Evolutionary conservation across 2,888 invertebrate species (phyloP).

Genomic region (Campoplex nolae): DNA sequence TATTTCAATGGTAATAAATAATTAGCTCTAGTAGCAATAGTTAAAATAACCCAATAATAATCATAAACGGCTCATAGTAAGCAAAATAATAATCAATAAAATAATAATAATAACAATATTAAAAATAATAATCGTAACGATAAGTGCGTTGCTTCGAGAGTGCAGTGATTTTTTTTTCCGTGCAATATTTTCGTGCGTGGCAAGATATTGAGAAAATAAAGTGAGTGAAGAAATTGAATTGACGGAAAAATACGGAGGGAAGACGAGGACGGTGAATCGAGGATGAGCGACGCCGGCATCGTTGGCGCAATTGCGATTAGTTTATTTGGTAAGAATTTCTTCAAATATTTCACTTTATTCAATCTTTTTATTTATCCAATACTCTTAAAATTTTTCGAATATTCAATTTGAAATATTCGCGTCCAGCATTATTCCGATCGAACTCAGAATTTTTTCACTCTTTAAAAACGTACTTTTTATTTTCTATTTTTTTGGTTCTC

Average conservation of each 20-base stretch:
- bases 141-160: constrained; percentile 22
- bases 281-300: constrained; percentile 81
- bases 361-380: constrained; percentile 68
- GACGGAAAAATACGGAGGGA: background rate
- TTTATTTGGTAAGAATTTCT: constrained; percentile 79
- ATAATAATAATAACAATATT: background rate
- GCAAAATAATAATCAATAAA: background rate
- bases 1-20: constrained; percentile 6
- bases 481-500: too few species aligned
- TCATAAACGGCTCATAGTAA: background rate
- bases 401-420: background rate
- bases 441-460: background rate
- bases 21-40: background rate
- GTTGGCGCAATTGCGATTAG: constrained; percentile 82
- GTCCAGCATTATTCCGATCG: background rate
- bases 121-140: constrained; percentile 10
- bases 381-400: background rate
- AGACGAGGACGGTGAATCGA: constrained; percentile 54
- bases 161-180: constrained; percentile 32
- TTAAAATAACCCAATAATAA: background rate
- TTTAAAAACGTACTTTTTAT: too few species aligned
- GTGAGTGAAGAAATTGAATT: constrained; percentile 7
- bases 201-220: constrained; percentile 4
- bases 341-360: constrained; percentile 1
- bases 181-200: constrained; percentile 32